A percentile compares a stretch with the other conserved stretches of the same genome.
Evolutionary conservation across 1,140 invertebrate genomes (phyloP).

Genomic region (Atta cephalotes): DNA sequence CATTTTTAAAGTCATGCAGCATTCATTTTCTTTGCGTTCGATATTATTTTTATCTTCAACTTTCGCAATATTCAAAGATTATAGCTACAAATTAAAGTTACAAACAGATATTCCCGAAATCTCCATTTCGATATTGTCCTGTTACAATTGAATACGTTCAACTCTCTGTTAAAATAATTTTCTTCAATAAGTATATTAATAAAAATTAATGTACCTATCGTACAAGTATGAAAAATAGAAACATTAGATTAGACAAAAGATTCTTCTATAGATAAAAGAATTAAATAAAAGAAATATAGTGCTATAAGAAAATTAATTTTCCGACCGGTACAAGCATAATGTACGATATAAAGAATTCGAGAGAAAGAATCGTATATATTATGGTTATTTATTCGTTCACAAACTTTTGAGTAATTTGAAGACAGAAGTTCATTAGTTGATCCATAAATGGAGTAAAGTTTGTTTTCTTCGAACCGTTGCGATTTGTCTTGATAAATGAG

Average conservation of each 20-base stretch:
- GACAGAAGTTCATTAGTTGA: constrained; percentile 7
- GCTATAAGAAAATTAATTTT: constrained; percentile 9
- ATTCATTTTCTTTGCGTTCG: neutral
- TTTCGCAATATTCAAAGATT: neutral
- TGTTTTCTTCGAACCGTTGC: neutral
- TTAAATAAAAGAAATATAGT: neutral
- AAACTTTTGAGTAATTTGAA: constrained; percentile 25
- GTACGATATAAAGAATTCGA: neutral
- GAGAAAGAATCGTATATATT: neutral
- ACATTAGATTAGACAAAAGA: neutral
- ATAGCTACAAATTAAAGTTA: neutral
- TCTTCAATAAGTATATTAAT: neutral
- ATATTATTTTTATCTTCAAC: neutral
- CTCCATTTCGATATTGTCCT: neutral
- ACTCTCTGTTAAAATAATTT: neutral
- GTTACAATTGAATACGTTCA: neutral
- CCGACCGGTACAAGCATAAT: neutral
- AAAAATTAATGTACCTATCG: neutral
- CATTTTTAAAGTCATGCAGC: constrained; percentile 2
- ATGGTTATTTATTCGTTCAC: neutral
- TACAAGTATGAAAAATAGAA: neutral
- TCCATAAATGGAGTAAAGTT: constrained; percentile 1
- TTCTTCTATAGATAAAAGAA: neutral
- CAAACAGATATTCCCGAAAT: neutral
- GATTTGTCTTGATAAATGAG: constrained; percentile 48